Conservation (phyloP, 2,888 invertebrate species). For the Sepiola atlantica region DNA sequence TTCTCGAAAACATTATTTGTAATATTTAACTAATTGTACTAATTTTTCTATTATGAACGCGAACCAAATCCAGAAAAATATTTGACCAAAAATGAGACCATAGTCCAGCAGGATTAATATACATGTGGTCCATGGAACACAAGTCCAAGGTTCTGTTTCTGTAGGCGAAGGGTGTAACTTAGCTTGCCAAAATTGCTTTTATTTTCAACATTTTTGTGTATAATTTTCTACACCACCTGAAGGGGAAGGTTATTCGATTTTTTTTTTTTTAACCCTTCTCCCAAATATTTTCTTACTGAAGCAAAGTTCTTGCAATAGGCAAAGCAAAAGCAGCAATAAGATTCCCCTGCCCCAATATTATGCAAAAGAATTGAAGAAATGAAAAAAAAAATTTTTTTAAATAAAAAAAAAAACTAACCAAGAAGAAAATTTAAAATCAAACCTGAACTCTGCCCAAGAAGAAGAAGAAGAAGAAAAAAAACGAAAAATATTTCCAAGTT, state of each 20-base stretch:
- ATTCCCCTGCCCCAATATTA: not conserved
- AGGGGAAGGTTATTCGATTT: not conserved
- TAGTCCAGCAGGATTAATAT: too few species aligned
- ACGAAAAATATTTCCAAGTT: not conserved
- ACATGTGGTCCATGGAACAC: too few species aligned
- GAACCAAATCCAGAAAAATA: too few species aligned
- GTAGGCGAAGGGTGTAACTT: too few species aligned
- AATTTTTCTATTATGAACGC: too few species aligned
- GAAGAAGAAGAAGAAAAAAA: not conserved
- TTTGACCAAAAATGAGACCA: too few species aligned
- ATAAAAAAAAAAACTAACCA: not conserved
- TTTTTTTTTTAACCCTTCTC: not conserved
- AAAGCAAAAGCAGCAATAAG: not conserved
- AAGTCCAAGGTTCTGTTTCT: too few species aligned
- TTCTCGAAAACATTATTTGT: too few species aligned
- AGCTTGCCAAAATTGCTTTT: too few species aligned
- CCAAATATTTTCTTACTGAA: not conserved
- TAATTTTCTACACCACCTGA: too few species aligned
- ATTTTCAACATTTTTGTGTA: too few species aligned
- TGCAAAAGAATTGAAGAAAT: not conserved
- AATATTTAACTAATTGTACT: too few species aligned
- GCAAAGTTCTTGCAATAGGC: not conserved
- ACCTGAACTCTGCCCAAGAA: not conserved
- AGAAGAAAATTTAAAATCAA: not conserved
- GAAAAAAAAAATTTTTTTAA: not conserved